Base-by-base conservation (phyloP, 1,140 invertebrate genomes). In the Ips nitidus region DNA sequence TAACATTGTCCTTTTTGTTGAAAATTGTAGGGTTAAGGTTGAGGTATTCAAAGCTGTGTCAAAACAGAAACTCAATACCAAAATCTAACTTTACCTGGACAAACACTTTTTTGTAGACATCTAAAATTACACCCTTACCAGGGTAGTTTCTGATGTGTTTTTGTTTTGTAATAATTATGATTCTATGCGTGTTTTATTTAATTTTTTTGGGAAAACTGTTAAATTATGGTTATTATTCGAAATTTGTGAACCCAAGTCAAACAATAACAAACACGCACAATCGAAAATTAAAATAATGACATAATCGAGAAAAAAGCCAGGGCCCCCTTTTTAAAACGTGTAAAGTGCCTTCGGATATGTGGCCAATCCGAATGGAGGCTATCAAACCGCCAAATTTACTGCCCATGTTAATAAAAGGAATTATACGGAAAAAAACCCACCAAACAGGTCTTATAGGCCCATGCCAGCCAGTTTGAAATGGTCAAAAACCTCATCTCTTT, bases 361-460 rank as follows among this genome's bases (percentile, higher is more conserved):
- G 37, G 43, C 60, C 60, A 47, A 62, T 62, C 60, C 45, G 43
- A 37, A 62, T 50, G n/a, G 45, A 47, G 43, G 7, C 56, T 36
- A 59, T 41, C 47, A 52, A 50, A 50, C 60, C 60, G 52, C 60
- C 37, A 62, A 62, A 62, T 62, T 50, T 62, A 62, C 45, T 62
- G 60, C 47, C 60, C 38, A 52, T 52, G 22, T 62, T 62, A 62
- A 62, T 62, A 62, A 62, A 62, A 62, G 7, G 60, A 62, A 62
- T 62, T 62, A 62, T 62, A 62, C 7, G 56, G 22, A 42, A 62
- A 62, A 62, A 62, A 62, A 62, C 41, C 36, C 41, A 47, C 41
- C 58, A 47, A 47, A 60, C 58, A 41, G 58, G 58, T 60, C 22
- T 6, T 40, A n/a, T 47, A 7, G 22, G 22, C 40, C 41, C 41